A percentile compares a stretch with the other conserved stretches of the same genome.
Evolutionary conservation across 2,797 vertebrate genomes (phyloP).

Genomic region (Chelon labrosus): DNA sequence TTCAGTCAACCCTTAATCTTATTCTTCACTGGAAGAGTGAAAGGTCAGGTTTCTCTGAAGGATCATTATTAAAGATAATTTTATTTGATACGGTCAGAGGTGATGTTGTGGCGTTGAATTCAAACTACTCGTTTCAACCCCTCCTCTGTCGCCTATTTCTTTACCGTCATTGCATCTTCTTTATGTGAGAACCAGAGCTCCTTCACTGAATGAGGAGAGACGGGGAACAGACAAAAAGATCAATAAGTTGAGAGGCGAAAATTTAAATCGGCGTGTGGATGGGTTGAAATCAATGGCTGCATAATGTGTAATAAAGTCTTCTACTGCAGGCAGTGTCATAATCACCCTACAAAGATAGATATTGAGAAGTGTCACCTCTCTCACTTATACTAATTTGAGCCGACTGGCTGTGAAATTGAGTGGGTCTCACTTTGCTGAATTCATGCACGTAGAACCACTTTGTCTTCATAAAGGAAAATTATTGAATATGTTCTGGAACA

Average conservation of each 20-base stretch:
- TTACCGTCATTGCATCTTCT: conserved; percentile 8
- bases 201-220: conserved; percentile 9
- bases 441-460: conserved; percentile 18
- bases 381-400: conserved; percentile 39
- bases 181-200: conserved; percentile 13
- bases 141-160: conserved; percentile 24
- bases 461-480: conserved; percentile 8
- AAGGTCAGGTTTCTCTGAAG: neutral
- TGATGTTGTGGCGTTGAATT: neutral
- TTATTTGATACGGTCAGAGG: conserved; percentile 24
- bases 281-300: conserved; percentile 65
- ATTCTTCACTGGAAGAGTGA: neutral
- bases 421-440: conserved; percentile 17
- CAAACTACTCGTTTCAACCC: conserved; percentile 24
- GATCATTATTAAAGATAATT: conserved; percentile 12
- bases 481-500: neutral
- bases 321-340: conserved; percentile 53
- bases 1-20: neutral
- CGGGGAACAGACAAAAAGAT: conserved; percentile 44
- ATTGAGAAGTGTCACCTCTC: conserved; percentile 57
- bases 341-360: conserved; percentile 57
- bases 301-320: conserved; percentile 75
- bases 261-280: conserved; percentile 53
- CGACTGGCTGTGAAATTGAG: conserved; percentile 66
- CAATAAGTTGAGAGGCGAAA: conserved; percentile 60